Evolutionary conservation across 2,797 vertebrate species (phyloP).

Genomic region (Catamblyrhynchus diadema): DNA sequence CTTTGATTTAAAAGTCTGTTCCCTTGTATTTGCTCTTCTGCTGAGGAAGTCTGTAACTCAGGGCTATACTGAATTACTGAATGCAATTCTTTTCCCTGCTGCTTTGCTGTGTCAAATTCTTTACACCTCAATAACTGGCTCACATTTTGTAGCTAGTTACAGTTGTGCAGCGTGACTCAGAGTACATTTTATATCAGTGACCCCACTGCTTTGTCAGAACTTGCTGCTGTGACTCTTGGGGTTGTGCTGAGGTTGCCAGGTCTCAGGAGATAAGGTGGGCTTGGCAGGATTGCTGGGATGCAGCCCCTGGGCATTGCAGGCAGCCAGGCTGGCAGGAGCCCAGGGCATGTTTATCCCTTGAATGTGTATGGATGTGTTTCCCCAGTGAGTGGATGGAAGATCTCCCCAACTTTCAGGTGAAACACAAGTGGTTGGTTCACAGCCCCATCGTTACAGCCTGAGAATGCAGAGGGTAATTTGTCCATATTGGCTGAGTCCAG

Average conservation of each 20-base stretch:
- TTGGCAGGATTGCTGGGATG: background rate
- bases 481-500: background rate
- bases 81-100: background rate
- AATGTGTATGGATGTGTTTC: background rate
- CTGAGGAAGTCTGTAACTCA: background rate
- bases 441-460: background rate
- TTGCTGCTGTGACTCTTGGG: background rate
- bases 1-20: conserved; percentile 2
- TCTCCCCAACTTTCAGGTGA: background rate
- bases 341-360: background rate
- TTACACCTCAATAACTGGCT: background rate
- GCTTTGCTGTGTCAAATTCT: background rate
- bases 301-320: background rate
- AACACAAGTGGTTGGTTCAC: background rate
- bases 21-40: background rate
- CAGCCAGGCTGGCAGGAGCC: background rate
- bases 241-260: background rate
- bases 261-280: background rate
- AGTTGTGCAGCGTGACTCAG: background rate
- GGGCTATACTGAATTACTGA: background rate
- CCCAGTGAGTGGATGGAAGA: background rate
- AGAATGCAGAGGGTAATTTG: background rate
- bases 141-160: background rate
- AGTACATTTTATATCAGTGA: background rate
- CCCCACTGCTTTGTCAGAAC: background rate